These are phyloP conservation scores for Nephrotoma guestfalica DNA, from an alignment of 2,888 invertebrate species.

Conservation along the genomic window DNA sequence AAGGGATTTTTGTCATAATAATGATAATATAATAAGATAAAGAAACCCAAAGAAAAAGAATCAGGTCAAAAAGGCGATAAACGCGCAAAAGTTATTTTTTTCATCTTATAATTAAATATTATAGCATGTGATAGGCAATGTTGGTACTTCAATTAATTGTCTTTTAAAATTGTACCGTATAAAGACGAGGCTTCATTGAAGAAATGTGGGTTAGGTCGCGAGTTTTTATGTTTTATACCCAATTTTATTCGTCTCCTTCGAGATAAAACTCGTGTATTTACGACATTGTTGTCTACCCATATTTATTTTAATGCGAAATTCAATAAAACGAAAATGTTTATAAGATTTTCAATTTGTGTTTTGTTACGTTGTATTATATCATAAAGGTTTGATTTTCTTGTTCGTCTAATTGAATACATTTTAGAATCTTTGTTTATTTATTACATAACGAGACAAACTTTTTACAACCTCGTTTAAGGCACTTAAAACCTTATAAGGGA, in stretches of 20 bases:
- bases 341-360: too few relatives aligned
- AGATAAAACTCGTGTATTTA: not conserved
- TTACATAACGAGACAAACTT: too few relatives aligned
- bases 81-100: not conserved
- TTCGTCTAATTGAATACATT: too few relatives aligned
- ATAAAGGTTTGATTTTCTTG: too few relatives aligned
- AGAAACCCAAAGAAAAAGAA: not conserved
- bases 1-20: not conserved
- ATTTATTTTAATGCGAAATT: too few relatives aligned
- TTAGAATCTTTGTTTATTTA: too few relatives aligned
- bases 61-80: not conserved
- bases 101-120: not conserved
- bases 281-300: not conserved
- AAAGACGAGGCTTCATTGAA: not conserved
- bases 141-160: not conserved
- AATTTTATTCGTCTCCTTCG: not conserved
- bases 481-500: too few relatives aligned
- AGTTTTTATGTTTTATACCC: not conserved
- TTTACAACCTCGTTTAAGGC: too few relatives aligned
- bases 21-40: not conserved
- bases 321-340: too few relatives aligned
- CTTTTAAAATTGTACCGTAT: not conserved
- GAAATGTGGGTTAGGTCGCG: not conserved
- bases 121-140: not conserved
- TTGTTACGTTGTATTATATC: too few relatives aligned